phyloP scores from a whole-genome alignment of 1,140 invertebrate species.

The Fopius arisanus region DNA sequence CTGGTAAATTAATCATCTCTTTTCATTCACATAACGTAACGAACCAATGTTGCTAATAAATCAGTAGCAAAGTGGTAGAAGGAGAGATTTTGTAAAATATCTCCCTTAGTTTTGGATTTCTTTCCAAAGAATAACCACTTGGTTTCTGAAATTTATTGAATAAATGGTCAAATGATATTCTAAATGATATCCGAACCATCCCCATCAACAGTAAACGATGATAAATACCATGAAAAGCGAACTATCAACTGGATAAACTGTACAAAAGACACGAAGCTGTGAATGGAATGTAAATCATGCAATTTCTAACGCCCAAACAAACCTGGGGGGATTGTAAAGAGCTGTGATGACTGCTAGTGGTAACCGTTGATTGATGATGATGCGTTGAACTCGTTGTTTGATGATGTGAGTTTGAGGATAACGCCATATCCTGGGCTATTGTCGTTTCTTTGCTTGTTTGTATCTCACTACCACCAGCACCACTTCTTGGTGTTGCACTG shows the following conservation, averaged over 20 bases:
- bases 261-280: neutral
- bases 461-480: conserved; percentile 44
- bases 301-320: conserved; percentile 51
- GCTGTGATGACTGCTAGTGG: conserved; percentile 56
- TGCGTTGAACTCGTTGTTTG: conserved; percentile 48
- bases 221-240: neutral
- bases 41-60: too few relatives aligned
- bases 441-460: conserved; percentile 53
- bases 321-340: conserved; percentile 60
- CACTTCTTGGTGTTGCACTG: conserved; percentile 50
- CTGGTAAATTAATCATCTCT: neutral
- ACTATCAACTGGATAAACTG: neutral
- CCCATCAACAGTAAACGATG: neutral
- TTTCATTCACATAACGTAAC: neutral
- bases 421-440: conserved; percentile 58
- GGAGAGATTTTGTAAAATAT: too few relatives aligned
- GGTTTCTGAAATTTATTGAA: neutral
- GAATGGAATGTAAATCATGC: conserved; percentile 35
- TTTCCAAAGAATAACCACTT: too few relatives aligned
- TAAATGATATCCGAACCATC: neutral
- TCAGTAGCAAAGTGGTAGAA: neutral
- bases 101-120: too few relatives aligned
- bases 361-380: conserved; percentile 58
- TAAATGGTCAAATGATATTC: neutral
- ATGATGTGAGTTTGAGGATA: conserved; percentile 53